Conservation (phyloP, 2,888 invertebrate species). For the Dusona sp. region DNA sequence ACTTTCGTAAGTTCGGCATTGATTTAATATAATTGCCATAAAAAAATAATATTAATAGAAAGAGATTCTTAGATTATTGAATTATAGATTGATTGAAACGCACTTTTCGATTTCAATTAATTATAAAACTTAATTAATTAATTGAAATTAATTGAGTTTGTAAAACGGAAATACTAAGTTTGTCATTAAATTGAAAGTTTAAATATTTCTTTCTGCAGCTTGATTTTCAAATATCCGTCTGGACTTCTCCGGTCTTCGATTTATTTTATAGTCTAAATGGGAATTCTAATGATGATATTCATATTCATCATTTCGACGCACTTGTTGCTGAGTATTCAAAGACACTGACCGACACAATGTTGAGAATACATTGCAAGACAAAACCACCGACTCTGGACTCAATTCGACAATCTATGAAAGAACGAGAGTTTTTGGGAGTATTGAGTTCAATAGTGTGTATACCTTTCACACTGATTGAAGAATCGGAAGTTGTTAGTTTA, state of each 20-base stretch:
- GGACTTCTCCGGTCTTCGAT: slow-evolving; percentile 84
- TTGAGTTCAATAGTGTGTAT: slow-evolving; percentile 72
- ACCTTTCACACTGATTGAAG: slow-evolving; percentile 70
- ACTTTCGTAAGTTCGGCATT: slow-evolving; percentile 77
- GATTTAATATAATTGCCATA: background rate
- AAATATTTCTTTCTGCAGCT: slow-evolving; percentile 79
- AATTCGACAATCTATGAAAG: slow-evolving; percentile 67
- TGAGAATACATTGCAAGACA: slow-evolving; percentile 73
- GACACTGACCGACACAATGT: slow-evolving; percentile 73
- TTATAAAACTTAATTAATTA: too few relatives aligned
- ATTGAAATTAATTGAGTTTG: too few relatives aligned
- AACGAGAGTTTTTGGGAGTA: slow-evolving; percentile 70
- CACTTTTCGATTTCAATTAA: too few relatives aligned
- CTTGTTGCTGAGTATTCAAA: slow-evolving; percentile 76
- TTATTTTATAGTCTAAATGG: slow-evolving; percentile 84
- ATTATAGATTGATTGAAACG: too few relatives aligned
- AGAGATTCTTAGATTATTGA: too few relatives aligned
- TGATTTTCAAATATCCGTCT: slow-evolving; percentile 84
- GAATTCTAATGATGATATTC: slow-evolving; percentile 75
- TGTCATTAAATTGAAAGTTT: background rate
- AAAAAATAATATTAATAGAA: background rate
- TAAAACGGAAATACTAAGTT: background rate
- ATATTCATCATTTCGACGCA: slow-evolving; percentile 61
- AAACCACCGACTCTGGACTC: slow-evolving; percentile 73
- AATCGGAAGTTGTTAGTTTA: background rate